These are phyloP conservation scores for Condylura cristata DNA, from an alignment of 2,113 vertebrate genomes.

Conservation along the genomic window DNA sequence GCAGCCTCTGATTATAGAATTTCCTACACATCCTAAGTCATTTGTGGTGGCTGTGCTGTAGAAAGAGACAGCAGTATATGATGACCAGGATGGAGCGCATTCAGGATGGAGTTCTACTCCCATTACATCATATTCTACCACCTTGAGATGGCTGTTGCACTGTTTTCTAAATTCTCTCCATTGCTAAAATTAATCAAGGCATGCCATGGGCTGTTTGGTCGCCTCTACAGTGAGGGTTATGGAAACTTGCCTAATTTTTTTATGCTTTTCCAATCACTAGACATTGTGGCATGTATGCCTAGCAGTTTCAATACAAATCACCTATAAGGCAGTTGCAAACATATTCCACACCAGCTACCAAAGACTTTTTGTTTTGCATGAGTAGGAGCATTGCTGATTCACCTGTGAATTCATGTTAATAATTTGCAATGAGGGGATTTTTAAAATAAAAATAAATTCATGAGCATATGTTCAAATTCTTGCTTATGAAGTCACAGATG, in stretches of 20 bases:
- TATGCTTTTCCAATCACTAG: not conserved
- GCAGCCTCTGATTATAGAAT: not conserved
- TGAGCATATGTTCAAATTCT: not conserved
- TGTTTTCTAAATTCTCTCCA: not conserved
- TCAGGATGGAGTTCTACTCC: not conserved
- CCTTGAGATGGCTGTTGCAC: not conserved
- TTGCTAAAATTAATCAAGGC: not conserved
- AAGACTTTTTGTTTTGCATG: not conserved
- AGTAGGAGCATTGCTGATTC: not conserved
- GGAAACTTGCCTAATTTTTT: not conserved
- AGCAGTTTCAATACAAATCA: not conserved
- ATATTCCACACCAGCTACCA: not conserved
- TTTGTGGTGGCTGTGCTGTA: too few relatives aligned
- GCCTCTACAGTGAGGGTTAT: not conserved
- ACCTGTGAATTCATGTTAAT: constrained; percentile 3
- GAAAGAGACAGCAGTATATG: not conserved
- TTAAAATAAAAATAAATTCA: not conserved
- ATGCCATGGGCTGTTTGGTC: not conserved
- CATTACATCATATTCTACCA: accelerated
- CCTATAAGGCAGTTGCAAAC: not conserved
- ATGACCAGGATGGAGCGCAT: accelerated
- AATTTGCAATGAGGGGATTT: not conserved
- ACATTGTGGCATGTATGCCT: not conserved
- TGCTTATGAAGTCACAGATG: not conserved
- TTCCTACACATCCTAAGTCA: not conserved